Percentiles rank a stretch among this genome's conserved stretches.
These are phyloP conservation scores for Gerris buenoi DNA, from an alignment of 1,140 invertebrate species.

Conservation along the genomic window DNA sequence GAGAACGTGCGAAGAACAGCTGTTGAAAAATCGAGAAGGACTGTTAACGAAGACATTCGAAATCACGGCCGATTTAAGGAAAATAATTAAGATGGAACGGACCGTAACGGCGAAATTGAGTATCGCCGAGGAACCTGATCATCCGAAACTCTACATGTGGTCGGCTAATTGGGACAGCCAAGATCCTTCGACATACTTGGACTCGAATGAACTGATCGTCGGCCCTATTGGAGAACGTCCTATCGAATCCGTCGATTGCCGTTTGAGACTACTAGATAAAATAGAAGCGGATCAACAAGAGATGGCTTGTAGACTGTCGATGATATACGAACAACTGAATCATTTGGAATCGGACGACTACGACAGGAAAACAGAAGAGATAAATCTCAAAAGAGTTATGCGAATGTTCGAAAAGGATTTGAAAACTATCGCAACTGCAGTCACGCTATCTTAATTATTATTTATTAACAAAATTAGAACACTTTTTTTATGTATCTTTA, in stretches of 20 bases:
- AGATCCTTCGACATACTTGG: too few relatives aligned
- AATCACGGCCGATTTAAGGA: slow-evolving; percentile 46
- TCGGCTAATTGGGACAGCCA: slow-evolving; percentile 62
- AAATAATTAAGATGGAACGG: slow-evolving; percentile 50
- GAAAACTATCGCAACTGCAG: neutral
- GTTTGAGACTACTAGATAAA: slow-evolving; percentile 58
- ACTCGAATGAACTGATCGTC: neutral
- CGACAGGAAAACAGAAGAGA: neutral
- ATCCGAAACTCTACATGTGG: slow-evolving; percentile 73
- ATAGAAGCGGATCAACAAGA: slow-evolving; percentile 56
- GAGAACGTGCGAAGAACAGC: slow-evolving; percentile 29
- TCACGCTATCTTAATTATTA: too few relatives aligned
- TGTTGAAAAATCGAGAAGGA: slow-evolving; percentile 30
- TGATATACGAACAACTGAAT: slow-evolving; percentile 55
- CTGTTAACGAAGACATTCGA: slow-evolving; percentile 52
- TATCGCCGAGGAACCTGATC: slow-evolving; percentile 58
- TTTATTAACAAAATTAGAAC: too few relatives aligned
- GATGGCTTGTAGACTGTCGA: slow-evolving; percentile 50
- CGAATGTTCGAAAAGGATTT: neutral
- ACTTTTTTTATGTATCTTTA: too few relatives aligned
- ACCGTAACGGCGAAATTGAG: slow-evolving; percentile 57
- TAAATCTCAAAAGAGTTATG: neutral
- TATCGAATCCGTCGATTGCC: slow-evolving; percentile 61
- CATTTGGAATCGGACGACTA: neutral
- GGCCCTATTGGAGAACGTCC: slow-evolving; percentile 40